phyloP scores from a whole-genome alignment of 2,797 vertebrate species.

The Chelonia mydas region DNA sequence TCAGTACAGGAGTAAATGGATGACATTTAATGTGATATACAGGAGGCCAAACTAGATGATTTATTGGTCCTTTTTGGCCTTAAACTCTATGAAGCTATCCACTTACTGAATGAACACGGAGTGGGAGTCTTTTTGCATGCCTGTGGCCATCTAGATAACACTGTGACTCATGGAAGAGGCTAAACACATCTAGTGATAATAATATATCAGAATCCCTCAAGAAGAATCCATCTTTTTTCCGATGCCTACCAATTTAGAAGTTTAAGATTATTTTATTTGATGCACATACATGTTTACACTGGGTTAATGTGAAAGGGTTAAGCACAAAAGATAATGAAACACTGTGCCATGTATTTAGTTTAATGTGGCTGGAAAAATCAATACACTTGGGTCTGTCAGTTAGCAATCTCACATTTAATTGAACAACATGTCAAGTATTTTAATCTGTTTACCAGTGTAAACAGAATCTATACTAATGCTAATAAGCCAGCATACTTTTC shows the following conservation, averaged over 20 bases:
- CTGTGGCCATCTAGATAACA: slow-evolving; percentile 37
- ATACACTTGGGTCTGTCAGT: slow-evolving; percentile 68
- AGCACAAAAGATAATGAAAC: slow-evolving; percentile 65
- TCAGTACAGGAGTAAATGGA: not conserved
- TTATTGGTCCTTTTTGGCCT: not conserved
- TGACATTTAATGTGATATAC: slow-evolving; percentile 37
- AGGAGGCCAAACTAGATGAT: slow-evolving; percentile 47
- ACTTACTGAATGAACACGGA: slow-evolving; percentile 3
- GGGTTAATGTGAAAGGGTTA: slow-evolving; percentile 65
- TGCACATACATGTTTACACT: slow-evolving; percentile 54
- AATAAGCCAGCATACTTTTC: slow-evolving; percentile 54
- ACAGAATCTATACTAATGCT: slow-evolving; percentile 57
- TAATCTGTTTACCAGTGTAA: slow-evolving; percentile 69
- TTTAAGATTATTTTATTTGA: slow-evolving; percentile 63
- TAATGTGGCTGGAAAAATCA: slow-evolving; percentile 69
- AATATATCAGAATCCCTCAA: not conserved
- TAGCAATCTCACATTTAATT: slow-evolving; percentile 72
- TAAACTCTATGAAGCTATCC: not conserved
- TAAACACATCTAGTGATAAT: slow-evolving; percentile 45
- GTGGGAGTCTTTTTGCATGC: slow-evolving; percentile 12
- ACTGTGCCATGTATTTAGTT: slow-evolving; percentile 40
- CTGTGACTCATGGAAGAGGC: not conserved
- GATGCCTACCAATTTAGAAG: slow-evolving; percentile 46
- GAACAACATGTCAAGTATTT: slow-evolving; percentile 71
- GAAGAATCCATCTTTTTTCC: slow-evolving; percentile 35